Conservation (phyloP, 2,888 invertebrate species). For the Agonopterix subpropinquella region DNA sequence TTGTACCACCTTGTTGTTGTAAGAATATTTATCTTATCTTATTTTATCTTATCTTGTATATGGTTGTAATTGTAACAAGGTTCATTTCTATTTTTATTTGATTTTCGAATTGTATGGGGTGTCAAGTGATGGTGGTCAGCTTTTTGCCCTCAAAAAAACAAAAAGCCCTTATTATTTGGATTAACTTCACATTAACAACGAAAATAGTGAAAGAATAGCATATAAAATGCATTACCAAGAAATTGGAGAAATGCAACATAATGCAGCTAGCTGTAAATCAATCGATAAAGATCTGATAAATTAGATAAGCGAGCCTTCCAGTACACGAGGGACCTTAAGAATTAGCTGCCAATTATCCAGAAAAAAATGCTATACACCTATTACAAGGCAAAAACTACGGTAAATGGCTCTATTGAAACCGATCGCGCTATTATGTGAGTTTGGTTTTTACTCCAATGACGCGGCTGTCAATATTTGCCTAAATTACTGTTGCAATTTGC, state of each 20-base stretch:
- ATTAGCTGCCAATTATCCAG: constrained; percentile 29
- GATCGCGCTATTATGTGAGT: constrained; percentile 12
- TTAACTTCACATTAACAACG: too few species aligned
- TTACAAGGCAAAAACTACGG: constrained; percentile 31
- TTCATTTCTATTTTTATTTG: too few species aligned
- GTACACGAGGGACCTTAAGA: constrained; percentile 30
- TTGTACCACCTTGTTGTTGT: too few species aligned
- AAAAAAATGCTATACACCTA: constrained; percentile 16
- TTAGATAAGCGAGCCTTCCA: constrained; percentile 20
- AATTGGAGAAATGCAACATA: constrained; percentile 22
- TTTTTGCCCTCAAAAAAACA: not conserved
- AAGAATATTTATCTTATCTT: too few species aligned
- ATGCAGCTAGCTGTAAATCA: constrained; percentile 31
- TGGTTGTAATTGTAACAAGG: too few species aligned
- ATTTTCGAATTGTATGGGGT: too few species aligned
- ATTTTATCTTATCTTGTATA: too few species aligned
- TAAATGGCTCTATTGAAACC: constrained; percentile 13
- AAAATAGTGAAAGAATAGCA: too few species aligned
- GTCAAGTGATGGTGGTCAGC: too few species aligned
- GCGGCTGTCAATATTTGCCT: constrained; percentile 12
- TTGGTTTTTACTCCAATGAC: constrained; percentile 9
- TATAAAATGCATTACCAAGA: not conserved
- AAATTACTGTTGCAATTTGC: constrained; percentile 11
- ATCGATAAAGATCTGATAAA: constrained; percentile 37
- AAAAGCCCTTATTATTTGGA: too few species aligned